phyloP scores from a whole-genome alignment of 2,113 vertebrate species.

The Erythrocercus mccallii region DNA sequence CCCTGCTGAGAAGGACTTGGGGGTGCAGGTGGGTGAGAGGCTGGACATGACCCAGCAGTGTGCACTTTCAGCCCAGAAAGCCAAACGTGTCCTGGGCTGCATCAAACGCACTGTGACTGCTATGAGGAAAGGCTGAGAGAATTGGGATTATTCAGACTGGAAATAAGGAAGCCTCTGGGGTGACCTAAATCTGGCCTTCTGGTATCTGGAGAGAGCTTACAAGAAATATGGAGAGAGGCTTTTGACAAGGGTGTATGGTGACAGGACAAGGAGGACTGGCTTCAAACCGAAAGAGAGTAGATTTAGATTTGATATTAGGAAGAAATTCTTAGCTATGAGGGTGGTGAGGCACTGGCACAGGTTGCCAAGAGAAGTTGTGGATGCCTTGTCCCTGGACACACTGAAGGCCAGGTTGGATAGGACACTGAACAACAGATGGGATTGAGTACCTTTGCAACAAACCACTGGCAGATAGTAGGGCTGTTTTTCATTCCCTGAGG shows the following conservation, averaged over 20 bases:
- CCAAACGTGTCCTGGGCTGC: background rate
- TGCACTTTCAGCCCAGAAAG: background rate
- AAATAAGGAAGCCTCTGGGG: background rate
- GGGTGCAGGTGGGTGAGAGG: background rate
- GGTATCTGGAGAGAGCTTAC: background rate
- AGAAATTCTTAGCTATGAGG: background rate
- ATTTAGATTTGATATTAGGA: background rate
- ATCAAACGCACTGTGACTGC: background rate
- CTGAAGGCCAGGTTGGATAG: background rate
- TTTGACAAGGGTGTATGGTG: background rate
- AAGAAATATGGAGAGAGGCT: background rate
- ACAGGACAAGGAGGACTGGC: too few species aligned
- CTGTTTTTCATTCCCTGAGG: too few species aligned
- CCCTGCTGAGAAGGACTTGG: background rate
- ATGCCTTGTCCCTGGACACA: background rate
- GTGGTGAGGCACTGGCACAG: background rate
- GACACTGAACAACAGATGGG: background rate
- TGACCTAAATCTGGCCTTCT: background rate
- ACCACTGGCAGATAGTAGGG: background rate
- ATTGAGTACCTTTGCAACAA: background rate
- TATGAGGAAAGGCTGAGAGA: background rate
- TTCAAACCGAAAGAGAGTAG: background rate
- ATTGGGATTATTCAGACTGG: background rate
- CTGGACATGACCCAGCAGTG: background rate
- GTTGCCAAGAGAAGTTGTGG: background rate